These are phyloP conservation scores for Silurus asotus DNA, from an alignment of 2,113 vertebrate genomes.

Conservation along the genomic window DNA sequence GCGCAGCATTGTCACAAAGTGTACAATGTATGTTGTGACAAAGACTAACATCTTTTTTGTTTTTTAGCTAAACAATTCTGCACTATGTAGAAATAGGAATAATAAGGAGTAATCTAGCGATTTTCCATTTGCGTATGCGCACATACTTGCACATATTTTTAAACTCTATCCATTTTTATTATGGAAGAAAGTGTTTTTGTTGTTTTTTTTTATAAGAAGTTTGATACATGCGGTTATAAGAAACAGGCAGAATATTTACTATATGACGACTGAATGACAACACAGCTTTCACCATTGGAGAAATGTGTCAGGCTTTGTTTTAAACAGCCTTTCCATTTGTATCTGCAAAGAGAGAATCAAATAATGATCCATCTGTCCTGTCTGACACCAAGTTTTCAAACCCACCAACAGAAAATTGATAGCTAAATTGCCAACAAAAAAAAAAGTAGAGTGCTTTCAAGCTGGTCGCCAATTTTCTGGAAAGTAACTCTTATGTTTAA, in stretches of 20 bases:
- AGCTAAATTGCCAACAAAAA: neutral
- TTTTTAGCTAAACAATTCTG: neutral
- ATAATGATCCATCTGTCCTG: neutral
- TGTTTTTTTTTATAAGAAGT: neutral
- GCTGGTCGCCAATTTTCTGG: neutral
- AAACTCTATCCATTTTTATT: neutral
- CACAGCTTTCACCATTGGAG: neutral
- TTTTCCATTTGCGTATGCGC: neutral
- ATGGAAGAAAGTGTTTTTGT: neutral
- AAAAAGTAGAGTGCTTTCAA: neutral
- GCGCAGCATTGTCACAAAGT: neutral
- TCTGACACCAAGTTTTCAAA: neutral
- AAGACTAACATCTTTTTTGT: neutral
- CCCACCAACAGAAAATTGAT: neutral
- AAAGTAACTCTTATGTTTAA: neutral
- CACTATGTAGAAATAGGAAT: neutral
- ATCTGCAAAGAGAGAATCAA: neutral
- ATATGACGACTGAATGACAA: neutral
- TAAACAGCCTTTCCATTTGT: neutral
- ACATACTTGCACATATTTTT: neutral
- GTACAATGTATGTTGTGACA: constrained; percentile 7
- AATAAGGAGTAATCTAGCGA: neutral
- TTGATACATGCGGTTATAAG: neutral
- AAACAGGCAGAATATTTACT: constrained; percentile 12
- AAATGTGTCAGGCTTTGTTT: neutral